Evolutionary conservation across 2,113 vertebrate genomes (phyloP), one percentile per base, ranked within the genome.

Genomic region (Dicentrarchus labrax): DNA sequence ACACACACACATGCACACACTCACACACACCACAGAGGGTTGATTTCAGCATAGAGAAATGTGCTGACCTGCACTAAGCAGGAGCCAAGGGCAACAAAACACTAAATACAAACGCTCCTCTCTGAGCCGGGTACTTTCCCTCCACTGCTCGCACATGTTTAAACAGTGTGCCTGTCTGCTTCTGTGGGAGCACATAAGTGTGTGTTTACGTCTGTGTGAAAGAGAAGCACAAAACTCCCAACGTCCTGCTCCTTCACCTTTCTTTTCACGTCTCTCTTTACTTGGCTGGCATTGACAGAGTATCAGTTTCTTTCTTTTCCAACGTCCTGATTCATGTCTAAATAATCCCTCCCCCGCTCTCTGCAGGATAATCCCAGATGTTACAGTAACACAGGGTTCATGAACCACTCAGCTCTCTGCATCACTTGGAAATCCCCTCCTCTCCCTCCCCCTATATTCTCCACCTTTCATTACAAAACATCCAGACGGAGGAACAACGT

Each of bases 31-130:
- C 91, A 86, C 92, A 94, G 85, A 91, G 91, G 92, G 91, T 94
- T 96, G 95, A 95, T 94, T 96, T 96, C 94, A 96, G 91, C 94
- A 85, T 83, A 51, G 86, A 95, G 95, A 95, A 94, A 96, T 97
- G 96, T 96, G 96, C 97, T 97, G 97, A 97, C 95, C 95, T 94
- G 88, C 92, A 91, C 87, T 93, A 90, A 95, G 94, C 87, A 56
- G 76, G 70, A 95, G 96, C 96, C 96, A 97, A 95, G 53, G 89
- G 88, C 93, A 95, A 96, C 95, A 96, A 95, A 91, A 89, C 89
- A 94, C 92, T 88, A 94, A 96, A 95, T 91, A 95, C 92, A 94
- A 94, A 89, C 88, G 85, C 91, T 95, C 81, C 82, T 91, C 93
- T 94, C 92, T 90, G 89, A 87, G 91, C 86, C 7, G 86, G 92